Base-by-base conservation (phyloP, 2,113 vertebrate species). In the Scophthalmus maximus region DNA sequence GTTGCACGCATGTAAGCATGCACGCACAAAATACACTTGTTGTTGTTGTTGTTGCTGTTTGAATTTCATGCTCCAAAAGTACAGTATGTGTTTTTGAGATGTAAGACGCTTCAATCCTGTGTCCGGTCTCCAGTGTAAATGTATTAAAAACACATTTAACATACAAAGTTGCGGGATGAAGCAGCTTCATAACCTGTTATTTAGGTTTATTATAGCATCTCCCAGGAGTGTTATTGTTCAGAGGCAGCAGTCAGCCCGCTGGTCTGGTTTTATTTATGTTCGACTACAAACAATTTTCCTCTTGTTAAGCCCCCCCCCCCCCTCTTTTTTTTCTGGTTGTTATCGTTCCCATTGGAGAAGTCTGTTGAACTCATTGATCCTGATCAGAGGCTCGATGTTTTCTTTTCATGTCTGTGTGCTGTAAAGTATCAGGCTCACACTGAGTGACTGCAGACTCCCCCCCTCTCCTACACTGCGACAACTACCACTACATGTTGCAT, bases 351-450 rank as follows among this genome's bases (percentile, higher is more conserved):
- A 64, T 56, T 46, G 49, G 53, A 64, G 56, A 52, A 62, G 66
- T 76, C 66, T 63, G 71, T 22, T 67, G 70, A 69, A 65, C 59
- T 76, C 73, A 73, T 38, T 68, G 84, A 74, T 76, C 15, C 65
- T 68, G 68, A 81, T 20, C 64, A 56, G 58, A 63, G 40, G 5
- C 32, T 50, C 51, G 40, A 77, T 46, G 25, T 68, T 73, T 56
- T 57, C 40, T 63, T 73, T 80, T 81, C 18, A 73, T 22, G 69
- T 66, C 18, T 46, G 30, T 38, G 58, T 5, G 51, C 84, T 81
- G 68, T 69, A 79, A 63, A 74, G 47, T 25, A 3, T 85, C 74
- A 73, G 22, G 42, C 25, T 72, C 68, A 65, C 49, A 9, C 3
- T 23, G 68, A 73, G 29, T 59, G 36, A 58, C 64, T 73, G 66